These are phyloP conservation scores for Xestia sexstrigata DNA, from an alignment of 2,888 invertebrate genomes.

Conservation along the genomic window DNA sequence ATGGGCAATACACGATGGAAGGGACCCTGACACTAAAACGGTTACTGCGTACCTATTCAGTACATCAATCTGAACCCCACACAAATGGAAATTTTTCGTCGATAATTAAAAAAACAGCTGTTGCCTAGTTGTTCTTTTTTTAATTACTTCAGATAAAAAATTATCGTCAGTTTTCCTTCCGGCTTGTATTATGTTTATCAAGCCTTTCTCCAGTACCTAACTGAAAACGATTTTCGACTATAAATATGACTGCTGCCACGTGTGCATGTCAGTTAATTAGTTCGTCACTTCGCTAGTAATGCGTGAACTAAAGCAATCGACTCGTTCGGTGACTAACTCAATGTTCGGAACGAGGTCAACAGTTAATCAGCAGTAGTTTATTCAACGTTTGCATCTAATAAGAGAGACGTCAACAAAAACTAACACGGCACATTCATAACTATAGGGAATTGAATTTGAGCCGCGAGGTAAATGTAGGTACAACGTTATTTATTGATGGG, in stretches of 20 bases:
- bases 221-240: neutral
- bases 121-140: no score
- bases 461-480: neutral
- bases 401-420: conserved; percentile 20
- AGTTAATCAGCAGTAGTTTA: conserved; percentile 21
- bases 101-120: no score
- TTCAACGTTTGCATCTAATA: conserved; percentile 19
- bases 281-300: neutral
- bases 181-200: neutral
- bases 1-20: no score
- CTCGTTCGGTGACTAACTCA: conserved; percentile 16
- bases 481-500: neutral
- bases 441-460: conserved; percentile 9
- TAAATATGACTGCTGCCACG: neutral
- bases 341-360: conserved; percentile 29
- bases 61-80: no score
- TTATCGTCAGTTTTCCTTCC: no score
- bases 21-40: no score
- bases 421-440: neutral
- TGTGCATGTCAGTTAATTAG: neutral
- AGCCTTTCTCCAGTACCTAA: neutral
- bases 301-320: conserved; percentile 3
- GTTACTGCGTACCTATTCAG: no score
- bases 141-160: no score
- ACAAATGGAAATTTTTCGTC: no score